A percentile compares a stretch with the other conserved stretches of the same genome.
These are phyloP conservation scores for Struthidea cinerea DNA, from an alignment of 2,113 vertebrate genomes.

Conservation along the genomic window DNA sequence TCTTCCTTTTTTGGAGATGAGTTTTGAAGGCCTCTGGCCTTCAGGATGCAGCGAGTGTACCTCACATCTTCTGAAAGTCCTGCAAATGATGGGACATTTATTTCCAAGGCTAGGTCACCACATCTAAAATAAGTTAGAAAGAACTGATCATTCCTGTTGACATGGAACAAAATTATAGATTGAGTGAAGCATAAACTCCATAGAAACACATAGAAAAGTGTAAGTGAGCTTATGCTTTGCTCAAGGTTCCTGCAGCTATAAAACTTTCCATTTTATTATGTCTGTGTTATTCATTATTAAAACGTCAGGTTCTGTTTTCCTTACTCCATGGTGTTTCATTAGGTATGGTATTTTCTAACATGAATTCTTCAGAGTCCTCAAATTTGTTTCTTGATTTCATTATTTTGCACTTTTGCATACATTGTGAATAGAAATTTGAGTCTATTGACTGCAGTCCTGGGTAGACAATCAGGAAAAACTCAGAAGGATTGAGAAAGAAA, in stretches of 20 bases:
- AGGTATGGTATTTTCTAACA: not conserved
- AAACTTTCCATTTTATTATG: not conserved
- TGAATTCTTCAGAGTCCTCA: not conserved
- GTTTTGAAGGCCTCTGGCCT: not conserved
- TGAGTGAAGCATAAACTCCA: not conserved
- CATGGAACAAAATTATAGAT: not conserved
- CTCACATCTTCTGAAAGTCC: not conserved
- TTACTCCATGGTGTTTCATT: not conserved
- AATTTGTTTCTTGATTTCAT: not conserved
- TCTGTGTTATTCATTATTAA: not conserved
- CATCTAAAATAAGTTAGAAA: not conserved
- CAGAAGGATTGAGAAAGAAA: not conserved
- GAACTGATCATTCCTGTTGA: not conserved
- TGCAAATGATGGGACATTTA: not conserved
- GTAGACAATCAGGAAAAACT: not conserved
- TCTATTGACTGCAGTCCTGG: not conserved
- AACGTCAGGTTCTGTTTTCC: not conserved
- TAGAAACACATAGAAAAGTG: not conserved
- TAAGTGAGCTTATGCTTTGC: not conserved
- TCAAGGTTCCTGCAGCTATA: not conserved
- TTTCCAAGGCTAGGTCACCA: not conserved
- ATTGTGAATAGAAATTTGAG: not conserved
- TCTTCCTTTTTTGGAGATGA: not conserved
- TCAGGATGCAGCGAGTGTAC: not conserved
- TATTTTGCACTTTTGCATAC: not conserved